Evolutionary conservation across 2,113 vertebrate genomes (phyloP), one percentile per base, ranked within the genome.

Genomic region (Sclerurus mexicanus): DNA sequence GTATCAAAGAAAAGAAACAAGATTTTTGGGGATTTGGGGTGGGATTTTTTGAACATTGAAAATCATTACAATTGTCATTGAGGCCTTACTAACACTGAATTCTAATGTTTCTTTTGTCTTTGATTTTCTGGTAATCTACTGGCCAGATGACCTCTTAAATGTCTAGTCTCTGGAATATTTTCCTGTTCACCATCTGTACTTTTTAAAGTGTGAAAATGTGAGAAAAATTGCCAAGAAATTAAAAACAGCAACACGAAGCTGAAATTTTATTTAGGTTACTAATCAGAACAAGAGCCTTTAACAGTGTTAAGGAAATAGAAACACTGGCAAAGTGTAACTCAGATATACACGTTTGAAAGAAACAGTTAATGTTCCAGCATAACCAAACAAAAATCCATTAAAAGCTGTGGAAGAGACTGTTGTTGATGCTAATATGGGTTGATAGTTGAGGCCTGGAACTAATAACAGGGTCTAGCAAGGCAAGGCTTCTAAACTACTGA

Each of bases 11-110:
- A 75, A 73, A 66, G 8, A 77, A 78, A n/a, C 3, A 66, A 39
- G 3, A 10, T 39, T 71, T 80, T 12, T 3, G 7, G 1, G 1
- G 1, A 0, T 31, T 75, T 37, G 6, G 8, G 7, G 3, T 35
- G 14, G 5, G 3, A 18, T 46, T 62, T 25, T 71, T 74, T 84
- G 1, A 68, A 21, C 66, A 67, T 30, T 37, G 31, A 33, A 49
- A 89, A 30, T 62, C 20, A 30, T 67, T 63, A 2, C 35, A 74
- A 9, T 63, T 64, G 42, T 10, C 59, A 33, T 49, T 28, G 16
- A 76, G 46, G 14, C 30, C 8, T 87, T 82, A 62, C 35, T 73
- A 71, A 73, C 5, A 73, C 5, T 16, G 44, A 76, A 28, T 89
- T 83, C 59, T 85, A 46, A 46, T 47, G n/a, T 18, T 78, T 40